These are phyloP conservation scores for Metopolophium dirhodum DNA, from an alignment of 1,140 invertebrate species.

Conservation along the genomic window DNA sequence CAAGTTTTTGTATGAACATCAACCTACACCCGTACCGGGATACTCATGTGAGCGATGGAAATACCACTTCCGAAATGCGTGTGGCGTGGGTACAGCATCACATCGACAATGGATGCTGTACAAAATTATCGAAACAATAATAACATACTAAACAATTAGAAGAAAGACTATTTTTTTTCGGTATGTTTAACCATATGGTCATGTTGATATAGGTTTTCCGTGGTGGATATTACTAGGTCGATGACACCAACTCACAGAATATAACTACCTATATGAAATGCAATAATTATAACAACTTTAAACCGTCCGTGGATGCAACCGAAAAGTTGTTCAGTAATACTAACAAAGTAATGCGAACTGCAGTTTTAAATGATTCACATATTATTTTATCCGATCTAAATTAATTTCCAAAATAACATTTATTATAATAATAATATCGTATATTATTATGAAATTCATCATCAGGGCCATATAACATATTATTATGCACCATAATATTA, in stretches of 20 bases:
- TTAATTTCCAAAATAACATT: background rate
- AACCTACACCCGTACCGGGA: slow-evolving; percentile 35
- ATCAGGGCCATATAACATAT: slow-evolving; percentile 12
- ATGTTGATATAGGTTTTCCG: slow-evolving; percentile 17
- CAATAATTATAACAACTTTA: background rate
- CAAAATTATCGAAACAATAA: slow-evolving; percentile 46
- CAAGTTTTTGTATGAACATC: slow-evolving; percentile 51
- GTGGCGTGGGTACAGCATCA: slow-evolving; percentile 12
- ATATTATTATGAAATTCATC: slow-evolving; percentile 22
- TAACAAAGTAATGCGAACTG: background rate
- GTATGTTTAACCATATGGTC: slow-evolving; percentile 30
- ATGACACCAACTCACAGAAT: background rate
- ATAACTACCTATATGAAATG: background rate
- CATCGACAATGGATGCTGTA: slow-evolving; percentile 35
- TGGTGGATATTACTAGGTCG: slow-evolving; percentile 8
- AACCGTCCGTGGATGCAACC: background rate
- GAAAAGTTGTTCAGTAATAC: background rate
- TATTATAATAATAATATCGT: background rate
- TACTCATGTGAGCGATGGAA: slow-evolving; percentile 18
- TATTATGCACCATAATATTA: background rate
- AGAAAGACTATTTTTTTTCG: background rate
- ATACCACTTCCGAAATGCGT: slow-evolving; percentile 46
- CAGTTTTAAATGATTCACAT: background rate
- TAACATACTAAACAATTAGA: slow-evolving; percentile 31
- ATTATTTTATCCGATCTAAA: background rate